Evolutionary conservation across 1,140 invertebrate species (phyloP), one percentile per base, ranked within the genome.

Genomic region (Drosophila jambulina): DNA sequence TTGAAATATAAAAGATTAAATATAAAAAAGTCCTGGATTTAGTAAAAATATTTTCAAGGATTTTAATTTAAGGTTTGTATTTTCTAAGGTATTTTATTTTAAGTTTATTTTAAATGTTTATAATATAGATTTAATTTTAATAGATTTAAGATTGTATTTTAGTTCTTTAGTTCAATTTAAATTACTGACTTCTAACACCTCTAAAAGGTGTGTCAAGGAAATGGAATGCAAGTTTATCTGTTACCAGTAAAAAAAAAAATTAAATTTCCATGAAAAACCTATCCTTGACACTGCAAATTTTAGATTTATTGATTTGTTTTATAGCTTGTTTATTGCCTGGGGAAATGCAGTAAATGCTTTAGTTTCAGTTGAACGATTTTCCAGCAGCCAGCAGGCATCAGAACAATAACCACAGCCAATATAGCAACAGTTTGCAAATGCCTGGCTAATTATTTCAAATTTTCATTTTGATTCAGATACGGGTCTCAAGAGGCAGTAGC

Each of bases 391-490:
- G 19, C 9, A 43, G 36, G 61, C 38, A 9, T 40, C 17, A 61
- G 25, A 60, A 68, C 29, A 23, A 60, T 43, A 29, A 45, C 21
- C 40, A 23, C 65, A 51, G 9, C 4, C 4, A 27, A 27, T 15
- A 58, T n/a, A 42, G 17, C 34, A 34, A 49, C 60, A 49, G 49
- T 21, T 32, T n/a, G 67, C 46, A 49, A 72, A 72, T 56, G 67
- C 34, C 34, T 27, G 36, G 43, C 51, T 72, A 72, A 72, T 72
- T 72, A 72, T 72, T 72, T 71, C 36, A 72, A 59, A 72, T 72
- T 71, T 72, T 59, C 27, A 42, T 59, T 72, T 71, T 49, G 69
- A 72, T 72, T 70, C 65, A 49, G 69, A 71, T 71, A 59, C 36
- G 69, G 53, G 65, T 27, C 65, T 23, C 69, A 27, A 71, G 53